Conservation (phyloP, 1,140 invertebrate species). For the Cydia strobilella region DNA sequence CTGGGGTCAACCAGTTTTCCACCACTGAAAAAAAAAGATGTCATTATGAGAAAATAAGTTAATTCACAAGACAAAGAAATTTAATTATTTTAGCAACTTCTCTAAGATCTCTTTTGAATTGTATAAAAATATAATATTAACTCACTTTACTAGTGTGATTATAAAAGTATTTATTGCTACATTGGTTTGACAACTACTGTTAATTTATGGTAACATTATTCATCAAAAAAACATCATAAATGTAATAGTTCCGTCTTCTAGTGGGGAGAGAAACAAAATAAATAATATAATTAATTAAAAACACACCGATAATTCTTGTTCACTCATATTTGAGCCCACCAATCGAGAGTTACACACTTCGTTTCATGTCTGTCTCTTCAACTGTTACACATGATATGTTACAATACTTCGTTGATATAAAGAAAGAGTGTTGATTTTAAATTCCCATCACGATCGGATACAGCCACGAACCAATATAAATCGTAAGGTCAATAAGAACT, state of each 20-base stretch:
- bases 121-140: too few relatives aligned
- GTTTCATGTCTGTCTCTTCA: background rate
- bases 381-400: background rate
- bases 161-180: too few relatives aligned
- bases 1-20: slow-evolving; percentile 91
- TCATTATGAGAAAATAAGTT: too few relatives aligned
- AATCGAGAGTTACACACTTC: background rate
- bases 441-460: background rate
- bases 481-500: slow-evolving; percentile 13
- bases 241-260: too few relatives aligned
- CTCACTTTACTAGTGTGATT: too few relatives aligned
- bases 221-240: too few relatives aligned
- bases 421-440: background rate
- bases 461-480: background rate
- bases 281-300: background rate
- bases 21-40: slow-evolving; percentile 79
- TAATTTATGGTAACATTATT: too few relatives aligned
- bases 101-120: too few relatives aligned
- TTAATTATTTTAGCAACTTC: too few relatives aligned
- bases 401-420: background rate
- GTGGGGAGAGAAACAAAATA: background rate
- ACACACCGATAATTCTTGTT: background rate
- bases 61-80: too few relatives aligned
- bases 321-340: background rate
- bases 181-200: too few relatives aligned